These are phyloP conservation scores for Perodicticus potto DNA, from an alignment of 2,797 vertebrate species.

Conservation along the genomic window DNA sequence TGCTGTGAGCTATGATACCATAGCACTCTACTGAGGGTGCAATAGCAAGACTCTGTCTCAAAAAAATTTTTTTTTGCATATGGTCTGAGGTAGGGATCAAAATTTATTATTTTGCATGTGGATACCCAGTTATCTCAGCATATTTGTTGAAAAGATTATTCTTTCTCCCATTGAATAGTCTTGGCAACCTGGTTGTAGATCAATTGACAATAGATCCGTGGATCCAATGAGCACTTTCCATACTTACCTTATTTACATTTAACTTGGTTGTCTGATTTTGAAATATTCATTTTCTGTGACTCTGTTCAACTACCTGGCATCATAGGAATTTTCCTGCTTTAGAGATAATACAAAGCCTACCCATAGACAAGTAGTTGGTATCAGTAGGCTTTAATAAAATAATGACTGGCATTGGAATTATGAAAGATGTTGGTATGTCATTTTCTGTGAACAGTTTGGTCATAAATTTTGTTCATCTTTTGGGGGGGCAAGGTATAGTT, in stretches of 20 bases:
- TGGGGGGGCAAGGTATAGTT: neutral
- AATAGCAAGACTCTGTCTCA: no score
- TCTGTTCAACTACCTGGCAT: neutral
- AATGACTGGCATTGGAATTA: neutral
- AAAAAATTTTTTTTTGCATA: neutral
- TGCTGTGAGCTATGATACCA: no score
- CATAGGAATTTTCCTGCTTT: neutral
- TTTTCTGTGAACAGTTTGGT: constrained; percentile 18
- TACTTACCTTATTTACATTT: neutral
- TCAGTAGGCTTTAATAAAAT: neutral
- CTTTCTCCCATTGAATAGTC: neutral
- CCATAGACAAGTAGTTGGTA: neutral
- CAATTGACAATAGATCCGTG: neutral
- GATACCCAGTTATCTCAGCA: neutral
- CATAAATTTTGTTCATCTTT: neutral
- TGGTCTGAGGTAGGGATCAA: neutral
- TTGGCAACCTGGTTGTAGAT: neutral
- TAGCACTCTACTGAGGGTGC: no score
- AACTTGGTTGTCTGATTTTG: neutral
- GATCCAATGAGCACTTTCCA: neutral
- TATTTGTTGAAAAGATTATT: neutral
- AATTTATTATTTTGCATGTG: neutral
- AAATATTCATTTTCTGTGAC: neutral
- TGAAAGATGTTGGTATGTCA: neutral
- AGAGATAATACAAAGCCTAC: neutral